Percentiles rank a stretch among this genome's conserved stretches.
Conservation (phyloP, 2,113 vertebrate species). For the Seriola aureovittata region DNA sequence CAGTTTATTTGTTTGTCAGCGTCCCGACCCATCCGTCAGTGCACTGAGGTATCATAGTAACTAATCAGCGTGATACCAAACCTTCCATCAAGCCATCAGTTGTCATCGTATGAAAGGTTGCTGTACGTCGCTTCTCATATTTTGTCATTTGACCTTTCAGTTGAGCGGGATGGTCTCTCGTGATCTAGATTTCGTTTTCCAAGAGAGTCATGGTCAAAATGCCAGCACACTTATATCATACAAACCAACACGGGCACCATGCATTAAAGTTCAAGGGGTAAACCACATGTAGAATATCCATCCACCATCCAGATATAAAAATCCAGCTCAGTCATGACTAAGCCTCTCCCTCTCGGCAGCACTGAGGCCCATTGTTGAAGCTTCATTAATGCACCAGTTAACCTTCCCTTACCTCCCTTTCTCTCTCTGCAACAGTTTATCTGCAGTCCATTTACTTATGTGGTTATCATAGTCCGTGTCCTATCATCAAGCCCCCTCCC, state of each 20-base stretch:
- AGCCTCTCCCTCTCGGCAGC: constrained; percentile 36
- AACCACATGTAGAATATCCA: background rate
- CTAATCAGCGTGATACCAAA: background rate
- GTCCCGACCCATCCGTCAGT: background rate
- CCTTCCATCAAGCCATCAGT: background rate
- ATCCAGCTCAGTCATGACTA: constrained; percentile 23
- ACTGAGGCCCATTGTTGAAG: constrained; percentile 57
- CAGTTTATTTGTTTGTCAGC: background rate
- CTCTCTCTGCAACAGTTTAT: constrained; percentile 43
- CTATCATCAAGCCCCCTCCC: constrained; percentile 20
- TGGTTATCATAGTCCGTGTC: constrained; percentile 19
- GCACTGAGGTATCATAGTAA: background rate
- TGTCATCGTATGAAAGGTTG: background rate
- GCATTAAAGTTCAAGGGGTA: background rate
- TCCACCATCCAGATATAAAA: constrained; percentile 11
- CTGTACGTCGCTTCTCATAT: background rate
- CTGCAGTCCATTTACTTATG: constrained; percentile 45
- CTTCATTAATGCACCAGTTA: constrained; percentile 60
- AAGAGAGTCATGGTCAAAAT: background rate
- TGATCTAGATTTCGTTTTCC: background rate
- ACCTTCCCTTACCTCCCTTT: constrained; percentile 33
- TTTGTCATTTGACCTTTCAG: background rate
- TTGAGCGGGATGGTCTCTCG: background rate
- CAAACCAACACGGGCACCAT: background rate
- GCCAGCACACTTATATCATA: background rate